Percentiles rank a stretch among this genome's conserved stretches.
Conservation (phyloP, 2,797 vertebrate genomes). For the Buphagus erythrorhynchus region DNA sequence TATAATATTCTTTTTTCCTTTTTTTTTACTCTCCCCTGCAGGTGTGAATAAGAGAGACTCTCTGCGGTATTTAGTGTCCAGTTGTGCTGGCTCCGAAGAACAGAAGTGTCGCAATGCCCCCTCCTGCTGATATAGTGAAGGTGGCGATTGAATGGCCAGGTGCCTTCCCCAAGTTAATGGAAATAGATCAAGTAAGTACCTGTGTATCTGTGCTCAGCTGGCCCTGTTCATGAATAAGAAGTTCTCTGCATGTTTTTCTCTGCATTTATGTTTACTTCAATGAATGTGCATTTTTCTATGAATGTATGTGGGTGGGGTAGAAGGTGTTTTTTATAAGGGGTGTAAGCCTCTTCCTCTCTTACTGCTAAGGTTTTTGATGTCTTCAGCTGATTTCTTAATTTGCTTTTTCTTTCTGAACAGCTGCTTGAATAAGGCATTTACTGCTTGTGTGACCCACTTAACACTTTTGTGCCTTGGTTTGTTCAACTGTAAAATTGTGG, state of each 20-base stretch:
- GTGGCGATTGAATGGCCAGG: conserved; percentile 98
- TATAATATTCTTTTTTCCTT: neutral
- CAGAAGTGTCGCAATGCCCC: conserved; percentile 85
- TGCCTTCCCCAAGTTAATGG: conserved; percentile 96
- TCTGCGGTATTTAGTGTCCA: conserved; percentile 74
- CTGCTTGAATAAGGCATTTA: neutral
- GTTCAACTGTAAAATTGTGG: neutral
- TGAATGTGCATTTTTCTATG: neutral
- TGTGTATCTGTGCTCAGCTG: neutral
- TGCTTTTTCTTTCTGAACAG: neutral
- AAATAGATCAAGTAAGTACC: conserved; percentile 94
- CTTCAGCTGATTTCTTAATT: neutral
- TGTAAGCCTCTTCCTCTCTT: neutral
- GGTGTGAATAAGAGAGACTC: conserved; percentile 83
- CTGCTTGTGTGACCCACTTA: neutral
- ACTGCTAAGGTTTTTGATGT: neutral
- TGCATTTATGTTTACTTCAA: neutral
- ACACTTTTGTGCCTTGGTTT: neutral
- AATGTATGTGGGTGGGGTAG: neutral
- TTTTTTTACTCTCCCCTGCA: conserved; percentile 50
- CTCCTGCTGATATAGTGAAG: conserved; percentile 94
- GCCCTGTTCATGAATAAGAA: neutral
- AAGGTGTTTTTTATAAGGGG: neutral
- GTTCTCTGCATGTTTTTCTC: neutral
- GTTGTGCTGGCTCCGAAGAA: conserved; percentile 29